A percentile compares a stretch with the other conserved stretches of the same genome.
Evolutionary conservation across 1,140 invertebrate species (phyloP).

Genomic region (Amphibalanus amphitrite): DNA sequence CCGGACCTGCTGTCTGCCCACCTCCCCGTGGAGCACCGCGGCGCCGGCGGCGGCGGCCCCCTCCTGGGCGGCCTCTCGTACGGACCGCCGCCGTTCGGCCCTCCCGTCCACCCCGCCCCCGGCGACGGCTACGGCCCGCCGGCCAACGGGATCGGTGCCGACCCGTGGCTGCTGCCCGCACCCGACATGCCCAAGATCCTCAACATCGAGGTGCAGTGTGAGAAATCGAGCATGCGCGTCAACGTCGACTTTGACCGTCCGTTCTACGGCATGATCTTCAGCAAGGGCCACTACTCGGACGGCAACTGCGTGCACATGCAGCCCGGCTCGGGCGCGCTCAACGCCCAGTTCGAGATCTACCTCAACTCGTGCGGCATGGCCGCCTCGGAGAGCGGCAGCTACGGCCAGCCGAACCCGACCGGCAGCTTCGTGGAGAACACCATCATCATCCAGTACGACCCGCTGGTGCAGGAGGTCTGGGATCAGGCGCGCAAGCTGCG

Average conservation of each 20-base stretch:
- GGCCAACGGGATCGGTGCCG: conserved; percentile 31
- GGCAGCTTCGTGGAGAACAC: conserved; percentile 88
- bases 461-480: conserved; percentile 66
- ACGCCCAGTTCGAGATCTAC: conserved; percentile 41
- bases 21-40: too few relatives aligned
- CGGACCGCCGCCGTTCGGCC: too few relatives aligned
- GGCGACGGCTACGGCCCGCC: background rate
- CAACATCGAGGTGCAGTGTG: conserved; percentile 69
- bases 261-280: conserved; percentile 92
- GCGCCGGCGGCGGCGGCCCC: too few relatives aligned
- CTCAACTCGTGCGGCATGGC: conserved; percentile 21
- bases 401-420: conserved; percentile 58
- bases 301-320: conserved; percentile 68
- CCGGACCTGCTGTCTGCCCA: too few relatives aligned
- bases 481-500: conserved; percentile 59
- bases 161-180: conserved; percentile 66
- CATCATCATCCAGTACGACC: conserved; percentile 87
- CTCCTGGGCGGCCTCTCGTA: too few relatives aligned
- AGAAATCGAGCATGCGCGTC: conserved; percentile 86
- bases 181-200: conserved; percentile 79
- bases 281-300: conserved; percentile 36
- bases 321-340: conserved; percentile 68
- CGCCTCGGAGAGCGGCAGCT: conserved; percentile 21
- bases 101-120: background rate
- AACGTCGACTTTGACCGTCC: conserved; percentile 87